Percentiles rank a stretch among this genome's conserved stretches.
Evolutionary conservation across 2,888 invertebrate genomes (phyloP).

Genomic region (Synanthedon myopaeformis): DNA sequence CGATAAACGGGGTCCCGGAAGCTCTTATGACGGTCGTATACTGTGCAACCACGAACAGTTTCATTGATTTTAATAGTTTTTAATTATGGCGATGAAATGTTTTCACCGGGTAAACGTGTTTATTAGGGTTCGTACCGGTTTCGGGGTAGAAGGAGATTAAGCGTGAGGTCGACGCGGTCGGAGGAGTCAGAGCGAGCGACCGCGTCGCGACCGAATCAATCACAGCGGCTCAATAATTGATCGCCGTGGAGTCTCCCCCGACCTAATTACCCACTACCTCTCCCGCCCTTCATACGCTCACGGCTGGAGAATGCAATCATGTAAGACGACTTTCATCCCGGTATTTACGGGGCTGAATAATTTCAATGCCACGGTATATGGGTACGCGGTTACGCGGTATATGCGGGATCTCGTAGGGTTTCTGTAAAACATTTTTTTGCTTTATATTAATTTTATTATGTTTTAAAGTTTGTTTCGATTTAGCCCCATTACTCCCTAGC

Average conservation of each 20-base stretch:
- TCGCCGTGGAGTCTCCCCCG: constrained; percentile 44
- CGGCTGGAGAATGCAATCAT: too few species aligned
- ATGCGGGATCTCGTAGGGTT: too few species aligned
- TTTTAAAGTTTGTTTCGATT: too few species aligned
- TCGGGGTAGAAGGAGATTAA: constrained; percentile 7
- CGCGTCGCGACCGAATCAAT: constrained; percentile 46
- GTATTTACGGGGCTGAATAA: too few species aligned
- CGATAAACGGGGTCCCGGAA: constrained; percentile 38
- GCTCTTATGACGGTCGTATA: constrained; percentile 30
- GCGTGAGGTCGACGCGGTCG: constrained; percentile 18
- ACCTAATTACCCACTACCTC: constrained; percentile 48
- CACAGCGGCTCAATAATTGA: constrained; percentile 60
- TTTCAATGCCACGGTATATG: too few species aligned
- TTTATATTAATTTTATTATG: too few species aligned
- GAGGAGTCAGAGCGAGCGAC: constrained; percentile 2
- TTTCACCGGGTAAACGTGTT: background rate
- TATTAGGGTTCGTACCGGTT: background rate
- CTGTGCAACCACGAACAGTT: constrained; percentile 5
- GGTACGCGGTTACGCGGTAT: too few species aligned
- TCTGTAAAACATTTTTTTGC: too few species aligned
- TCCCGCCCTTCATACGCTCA: constrained; percentile 58
- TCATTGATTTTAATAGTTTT: constrained; percentile 14
- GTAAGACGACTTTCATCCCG: too few species aligned
- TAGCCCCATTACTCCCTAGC: too few species aligned
- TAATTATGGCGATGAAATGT: background rate